These are phyloP conservation scores for Caenorhabditis sp. DNA, from an alignment of 2,888 invertebrate species.

Conservation along the genomic window DNA sequence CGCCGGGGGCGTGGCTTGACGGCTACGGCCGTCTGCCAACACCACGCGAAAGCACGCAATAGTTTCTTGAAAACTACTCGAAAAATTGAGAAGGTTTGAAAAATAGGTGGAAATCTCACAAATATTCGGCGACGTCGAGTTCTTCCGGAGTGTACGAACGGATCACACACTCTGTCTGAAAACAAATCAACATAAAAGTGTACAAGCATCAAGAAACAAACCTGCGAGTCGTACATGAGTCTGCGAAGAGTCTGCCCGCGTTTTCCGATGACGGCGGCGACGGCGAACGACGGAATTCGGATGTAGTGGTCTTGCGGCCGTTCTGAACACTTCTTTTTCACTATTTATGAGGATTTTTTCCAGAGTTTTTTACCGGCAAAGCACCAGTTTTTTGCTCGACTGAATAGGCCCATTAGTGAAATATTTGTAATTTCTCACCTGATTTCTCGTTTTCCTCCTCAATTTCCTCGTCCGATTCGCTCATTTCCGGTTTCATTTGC, in stretches of 20 bases:
- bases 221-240: conserved; percentile 40
- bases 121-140: conserved; percentile 21
- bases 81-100: neutral
- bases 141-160: conserved; percentile 48
- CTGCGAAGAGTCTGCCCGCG: conserved; percentile 35
- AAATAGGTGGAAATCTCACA: conserved; percentile 6
- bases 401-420: neutral
- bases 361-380: too few species aligned
- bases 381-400: too few species aligned
- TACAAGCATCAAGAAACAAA: neutral
- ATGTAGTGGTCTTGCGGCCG: conserved; percentile 20
- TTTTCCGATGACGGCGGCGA: conserved; percentile 45
- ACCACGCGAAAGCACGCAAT: too few species aligned
- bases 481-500: conserved; percentile 8
- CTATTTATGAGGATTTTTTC: neutral
- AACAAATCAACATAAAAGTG: neutral
- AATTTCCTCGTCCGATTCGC: neutral
- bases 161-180: conserved; percentile 39
- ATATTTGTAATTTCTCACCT: too few species aligned
- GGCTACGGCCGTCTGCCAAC: too few species aligned
- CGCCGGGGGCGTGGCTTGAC: too few species aligned
- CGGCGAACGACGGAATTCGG: conserved; percentile 43
- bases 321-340: too few species aligned
- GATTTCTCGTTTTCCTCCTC: neutral
- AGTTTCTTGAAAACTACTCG: too few species aligned